phyloP scores from a whole-genome alignment of 2,113 vertebrate genomes.

The Smithornis capensis region DNA sequence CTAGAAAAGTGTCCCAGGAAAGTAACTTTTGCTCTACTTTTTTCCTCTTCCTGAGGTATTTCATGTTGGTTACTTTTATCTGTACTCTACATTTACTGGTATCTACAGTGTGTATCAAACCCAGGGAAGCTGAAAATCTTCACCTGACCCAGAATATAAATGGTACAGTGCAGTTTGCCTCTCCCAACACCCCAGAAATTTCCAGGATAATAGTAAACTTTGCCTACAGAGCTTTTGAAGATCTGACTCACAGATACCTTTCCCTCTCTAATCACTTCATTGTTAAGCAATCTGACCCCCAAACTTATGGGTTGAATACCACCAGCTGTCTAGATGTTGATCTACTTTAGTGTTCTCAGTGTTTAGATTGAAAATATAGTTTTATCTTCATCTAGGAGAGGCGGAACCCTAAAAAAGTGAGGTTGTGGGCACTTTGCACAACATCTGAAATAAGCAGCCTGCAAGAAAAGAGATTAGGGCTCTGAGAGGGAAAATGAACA shows the following conservation, averaged over 20 bases:
- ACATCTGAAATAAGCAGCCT: not conserved
- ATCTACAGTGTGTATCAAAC: not conserved
- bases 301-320: not conserved
- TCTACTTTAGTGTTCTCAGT: not conserved
- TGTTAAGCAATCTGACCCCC: fast-evolving
- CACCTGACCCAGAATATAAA: not conserved
- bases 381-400: not conserved
- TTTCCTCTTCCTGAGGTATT: not conserved
- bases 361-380: not conserved
- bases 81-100: not conserved
- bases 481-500: not conserved
- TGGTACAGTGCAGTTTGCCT: not conserved
- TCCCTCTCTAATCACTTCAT: fast-evolving
- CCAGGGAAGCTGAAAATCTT: not conserved
- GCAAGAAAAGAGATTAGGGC: not conserved
- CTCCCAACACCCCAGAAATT: not conserved
- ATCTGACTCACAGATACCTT: not conserved
- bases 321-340: not conserved
- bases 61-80: not conserved
- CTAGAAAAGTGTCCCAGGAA: not conserved
- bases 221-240: not conserved
- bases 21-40: not conserved
- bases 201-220: not conserved
- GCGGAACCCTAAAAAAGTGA: not conserved
- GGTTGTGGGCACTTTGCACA: not conserved